Evolutionary conservation across 2,888 invertebrate genomes (phyloP), one percentile per base, ranked within the genome.

Genomic region (Anticlea derivata): DNA sequence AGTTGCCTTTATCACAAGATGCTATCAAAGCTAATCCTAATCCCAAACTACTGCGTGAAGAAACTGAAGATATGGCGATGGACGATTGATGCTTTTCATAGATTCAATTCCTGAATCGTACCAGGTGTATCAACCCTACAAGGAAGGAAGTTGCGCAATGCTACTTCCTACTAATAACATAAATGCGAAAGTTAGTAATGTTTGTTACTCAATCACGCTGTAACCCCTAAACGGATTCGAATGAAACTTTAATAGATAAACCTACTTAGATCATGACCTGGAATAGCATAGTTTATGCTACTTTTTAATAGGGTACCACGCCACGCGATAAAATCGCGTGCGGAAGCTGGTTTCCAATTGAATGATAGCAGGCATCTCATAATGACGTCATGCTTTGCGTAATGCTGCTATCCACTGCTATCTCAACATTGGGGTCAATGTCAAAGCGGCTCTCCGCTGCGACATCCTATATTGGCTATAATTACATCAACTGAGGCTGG

Each of bases 361-460:
- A 45, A 31, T 50, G 56, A 61, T 57, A 59, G 55, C 39, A 31
- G 48, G 51, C 43, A 51, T 53, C 55, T 55, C 50, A 17, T 50
- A 34, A 39, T 61, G 57, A 61, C 61, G 61, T 59, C 49, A 54
- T 13, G 54, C 41, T 61, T 73, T 80, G 78, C 76, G 80, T 78
- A 78, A 73, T 70, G 60, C 64, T 60, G 69, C 72, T 80, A 81
- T 85, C 80, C 70, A 59, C 64, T 60, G 69, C 72, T 80, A 81
- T 85, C 80, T 73, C 63, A 63, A 69, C 68, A 83, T 77, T 73
- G 74, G 62, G 87, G 86, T 81, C 87, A 87, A 84, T 86, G 86
- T 83, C 81, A 73, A 71, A 69, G 55, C 75, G 70, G 64, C 75
- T 82, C 80, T 78, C 79, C 75, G 75, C 69, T 30, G 46, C 41